A percentile compares a stretch with the other conserved stretches of the same genome.
Evolutionary conservation across 2,797 vertebrate species (phyloP).

Genomic region (Menidia menidia): DNA sequence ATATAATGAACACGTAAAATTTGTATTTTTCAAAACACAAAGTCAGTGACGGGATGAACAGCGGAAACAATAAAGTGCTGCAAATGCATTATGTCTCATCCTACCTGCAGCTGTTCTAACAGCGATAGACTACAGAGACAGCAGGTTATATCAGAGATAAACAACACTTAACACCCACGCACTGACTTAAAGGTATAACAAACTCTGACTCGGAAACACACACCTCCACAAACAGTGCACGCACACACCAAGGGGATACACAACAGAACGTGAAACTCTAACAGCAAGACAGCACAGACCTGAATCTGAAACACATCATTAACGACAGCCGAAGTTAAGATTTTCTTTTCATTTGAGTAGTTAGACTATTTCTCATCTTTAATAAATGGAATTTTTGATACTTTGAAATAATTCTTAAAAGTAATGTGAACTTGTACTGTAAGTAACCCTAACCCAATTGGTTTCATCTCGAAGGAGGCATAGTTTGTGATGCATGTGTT

Average conservation of each 20-base stretch:
- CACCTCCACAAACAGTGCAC: slow-evolving; percentile 23
- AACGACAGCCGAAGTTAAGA: too few relatives aligned
- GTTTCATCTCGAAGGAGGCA: too few relatives aligned
- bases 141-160: slow-evolving; percentile 57
- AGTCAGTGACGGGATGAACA: neutral
- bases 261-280: slow-evolving; percentile 3
- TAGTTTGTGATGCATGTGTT: too few relatives aligned
- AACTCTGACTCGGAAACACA: slow-evolving; percentile 39
- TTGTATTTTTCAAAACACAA: slow-evolving; percentile 3
- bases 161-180: slow-evolving; percentile 61
- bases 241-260: neutral
- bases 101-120: slow-evolving; percentile 61
- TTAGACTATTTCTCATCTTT: too few relatives aligned
- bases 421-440: too few relatives aligned
- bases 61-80: slow-evolving; percentile 33
- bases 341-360: too few relatives aligned
- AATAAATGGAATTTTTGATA: too few relatives aligned
- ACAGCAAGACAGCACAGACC: too few relatives aligned
- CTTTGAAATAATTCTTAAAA: too few relatives aligned
- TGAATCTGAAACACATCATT: too few relatives aligned
- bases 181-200: slow-evolving; percentile 39
- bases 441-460: too few relatives aligned
- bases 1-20: neutral
- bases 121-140: slow-evolving; percentile 40
- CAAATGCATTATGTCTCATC: slow-evolving; percentile 33